Conservation (phyloP, 1,140 invertebrate genomes). For the Caenorhabditis remanei region DNA sequence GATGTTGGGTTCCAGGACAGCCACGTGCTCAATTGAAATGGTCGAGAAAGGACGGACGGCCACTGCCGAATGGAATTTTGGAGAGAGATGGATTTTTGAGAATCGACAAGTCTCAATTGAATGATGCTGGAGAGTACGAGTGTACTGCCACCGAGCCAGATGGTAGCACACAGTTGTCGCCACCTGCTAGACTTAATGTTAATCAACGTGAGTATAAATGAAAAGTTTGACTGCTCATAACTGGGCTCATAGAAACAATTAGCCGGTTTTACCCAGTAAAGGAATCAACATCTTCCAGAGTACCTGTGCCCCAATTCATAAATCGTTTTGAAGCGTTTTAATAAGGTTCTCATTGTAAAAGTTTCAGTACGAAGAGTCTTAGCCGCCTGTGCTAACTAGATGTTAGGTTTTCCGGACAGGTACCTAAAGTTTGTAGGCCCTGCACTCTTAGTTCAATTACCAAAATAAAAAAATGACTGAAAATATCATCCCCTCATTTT, state of each 20-base stretch:
- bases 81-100: conserved; percentile 70
- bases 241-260: too few species aligned
- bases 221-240: too few species aligned
- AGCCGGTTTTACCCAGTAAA: neutral
- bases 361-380: too few species aligned
- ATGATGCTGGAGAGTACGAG: conserved; percentile 68
- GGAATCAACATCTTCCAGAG: neutral
- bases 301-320: too few species aligned
- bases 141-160: conserved; percentile 72
- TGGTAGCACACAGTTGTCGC: conserved; percentile 68
- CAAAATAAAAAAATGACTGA: too few species aligned
- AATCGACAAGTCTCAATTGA: conserved; percentile 65
- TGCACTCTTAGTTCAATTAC: neutral
- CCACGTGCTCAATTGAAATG: conserved; percentile 70
- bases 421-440: too few species aligned
- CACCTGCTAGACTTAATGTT: conserved; percentile 70
- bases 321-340: too few species aligned
- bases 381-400: too few species aligned
- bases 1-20: conserved; percentile 66
- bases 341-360: too few species aligned
- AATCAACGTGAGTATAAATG: conserved; percentile 55
- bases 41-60: conserved; percentile 60
- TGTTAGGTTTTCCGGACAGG: too few species aligned
- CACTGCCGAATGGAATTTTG: conserved; percentile 70
- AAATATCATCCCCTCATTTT: neutral